Conservation (phyloP, 2,797 vertebrate genomes). For the Sebastes diaconus region DNA sequence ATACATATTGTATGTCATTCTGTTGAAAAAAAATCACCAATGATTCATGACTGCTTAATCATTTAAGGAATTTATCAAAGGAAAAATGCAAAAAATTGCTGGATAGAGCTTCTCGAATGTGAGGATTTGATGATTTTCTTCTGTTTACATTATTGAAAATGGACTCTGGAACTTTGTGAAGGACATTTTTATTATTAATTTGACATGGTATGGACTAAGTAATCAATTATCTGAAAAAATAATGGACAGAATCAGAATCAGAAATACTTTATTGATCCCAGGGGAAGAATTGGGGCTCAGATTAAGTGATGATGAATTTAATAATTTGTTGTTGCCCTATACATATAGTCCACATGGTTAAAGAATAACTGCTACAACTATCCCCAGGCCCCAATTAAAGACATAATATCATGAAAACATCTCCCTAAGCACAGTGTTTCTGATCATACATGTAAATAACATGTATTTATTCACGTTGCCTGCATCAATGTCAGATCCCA, state of each 20-base stretch:
- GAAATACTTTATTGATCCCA: not conserved
- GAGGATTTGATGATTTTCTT: not conserved
- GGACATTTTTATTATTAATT: not conserved
- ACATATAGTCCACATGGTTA: not conserved
- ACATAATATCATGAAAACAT: not conserved
- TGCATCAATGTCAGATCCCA: constrained; percentile 6
- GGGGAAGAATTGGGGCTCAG: not conserved
- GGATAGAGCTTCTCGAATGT: not conserved
- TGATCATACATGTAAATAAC: not conserved
- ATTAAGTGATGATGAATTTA: not conserved
- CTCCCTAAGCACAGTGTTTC: not conserved
- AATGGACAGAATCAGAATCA: not conserved
- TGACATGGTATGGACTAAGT: not conserved
- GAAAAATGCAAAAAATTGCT: not conserved
- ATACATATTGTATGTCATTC: not conserved
- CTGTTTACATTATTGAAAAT: not conserved
- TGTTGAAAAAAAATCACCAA: not conserved
- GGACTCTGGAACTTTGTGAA: not conserved
- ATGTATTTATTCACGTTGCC: constrained; percentile 3
- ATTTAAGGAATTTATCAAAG: not conserved
- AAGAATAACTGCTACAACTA: not conserved
- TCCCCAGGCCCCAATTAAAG: constrained; percentile 8
- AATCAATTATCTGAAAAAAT: not conserved
- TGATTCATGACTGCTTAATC: not conserved
- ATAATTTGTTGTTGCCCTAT: not conserved